A percentile compares a stretch with the other conserved stretches of the same genome.
Evolutionary conservation across 2,797 vertebrate species (phyloP).

Genomic region (Thalassophryne amazonica): DNA sequence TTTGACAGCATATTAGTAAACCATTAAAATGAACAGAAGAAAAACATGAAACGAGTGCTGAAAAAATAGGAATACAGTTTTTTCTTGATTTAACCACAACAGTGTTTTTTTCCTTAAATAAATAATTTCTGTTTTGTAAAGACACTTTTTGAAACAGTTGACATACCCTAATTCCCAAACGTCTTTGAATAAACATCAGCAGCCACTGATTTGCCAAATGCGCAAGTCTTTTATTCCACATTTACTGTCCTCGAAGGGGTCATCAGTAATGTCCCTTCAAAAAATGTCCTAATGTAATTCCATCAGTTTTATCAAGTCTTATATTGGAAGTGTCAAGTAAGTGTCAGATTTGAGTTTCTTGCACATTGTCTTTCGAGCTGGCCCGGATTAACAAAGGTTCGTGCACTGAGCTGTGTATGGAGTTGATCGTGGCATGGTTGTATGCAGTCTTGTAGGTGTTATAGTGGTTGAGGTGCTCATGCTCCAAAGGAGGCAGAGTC

Average conservation of each 20-base stretch:
- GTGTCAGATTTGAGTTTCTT: slow-evolving; percentile 98
- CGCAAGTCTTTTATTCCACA: slow-evolving; percentile 46
- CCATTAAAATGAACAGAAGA: slow-evolving; percentile 65
- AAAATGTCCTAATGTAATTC: slow-evolving; percentile 62
- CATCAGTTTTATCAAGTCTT: slow-evolving; percentile 71
- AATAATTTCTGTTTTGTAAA: slow-evolving; percentile 99
- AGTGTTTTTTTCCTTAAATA: slow-evolving; percentile 98
- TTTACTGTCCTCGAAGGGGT: slow-evolving; percentile 50
- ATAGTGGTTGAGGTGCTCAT: slow-evolving; percentile 99
- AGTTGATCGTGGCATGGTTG: slow-evolving; percentile 99
- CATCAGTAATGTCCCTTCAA: slow-evolving; percentile 57
- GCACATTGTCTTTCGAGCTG: slow-evolving; percentile 99
- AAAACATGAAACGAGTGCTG: slow-evolving; percentile 83
- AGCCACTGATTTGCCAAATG: slow-evolving; percentile 61
- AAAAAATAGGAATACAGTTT: slow-evolving; percentile 92
- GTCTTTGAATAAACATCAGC: slow-evolving; percentile 89
- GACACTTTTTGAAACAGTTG: slow-evolving; percentile 99
- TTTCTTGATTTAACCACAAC: slow-evolving; percentile 97
- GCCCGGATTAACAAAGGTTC: slow-evolving; percentile 99
- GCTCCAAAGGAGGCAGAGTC: slow-evolving; percentile 94
- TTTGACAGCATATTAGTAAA: slow-evolving; percentile 87
- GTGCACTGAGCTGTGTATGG: slow-evolving; percentile 99
- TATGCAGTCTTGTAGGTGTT: slow-evolving; percentile 97
- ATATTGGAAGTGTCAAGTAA: slow-evolving; percentile 65
- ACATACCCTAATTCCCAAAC: slow-evolving; percentile 96